These are phyloP conservation scores for Agrilus planipennis DNA, from an alignment of 1,140 invertebrate genomes.

Conservation along the genomic window DNA sequence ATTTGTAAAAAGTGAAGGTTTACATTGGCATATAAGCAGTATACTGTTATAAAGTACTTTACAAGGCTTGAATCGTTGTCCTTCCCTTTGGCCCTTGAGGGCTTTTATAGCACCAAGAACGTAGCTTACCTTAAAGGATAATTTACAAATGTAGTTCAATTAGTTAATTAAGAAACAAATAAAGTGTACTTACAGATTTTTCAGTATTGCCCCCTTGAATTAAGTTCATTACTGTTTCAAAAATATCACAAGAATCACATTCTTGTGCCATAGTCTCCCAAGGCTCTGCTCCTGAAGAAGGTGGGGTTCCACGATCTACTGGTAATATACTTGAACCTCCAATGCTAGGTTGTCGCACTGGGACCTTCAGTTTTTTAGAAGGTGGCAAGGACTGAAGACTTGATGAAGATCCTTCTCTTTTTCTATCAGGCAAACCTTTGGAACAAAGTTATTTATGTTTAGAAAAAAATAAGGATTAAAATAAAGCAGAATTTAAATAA, in stretches of 20 bases:
- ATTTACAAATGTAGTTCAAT: slow-evolving; percentile 7
- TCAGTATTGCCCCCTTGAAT: slow-evolving; percentile 49
- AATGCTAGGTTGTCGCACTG: slow-evolving; percentile 22
- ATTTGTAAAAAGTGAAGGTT: slow-evolving; percentile 64
- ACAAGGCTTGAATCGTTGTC: slow-evolving; percentile 62
- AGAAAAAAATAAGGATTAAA: background rate
- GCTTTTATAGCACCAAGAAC: slow-evolving; percentile 50
- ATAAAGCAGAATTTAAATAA: no score
- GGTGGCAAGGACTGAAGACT: slow-evolving; percentile 33
- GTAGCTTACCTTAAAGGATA: slow-evolving; percentile 31
- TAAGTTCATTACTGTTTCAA: slow-evolving; percentile 44
- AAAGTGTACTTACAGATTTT: slow-evolving; percentile 41
- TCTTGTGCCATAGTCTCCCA: slow-evolving; percentile 47
- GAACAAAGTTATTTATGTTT: slow-evolving; percentile 2
- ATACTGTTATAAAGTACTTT: slow-evolving; percentile 62
- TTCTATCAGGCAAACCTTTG: slow-evolving; percentile 14
- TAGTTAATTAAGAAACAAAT: slow-evolving; percentile 8
- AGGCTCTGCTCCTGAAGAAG: slow-evolving; percentile 32
- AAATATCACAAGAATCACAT: slow-evolving; percentile 46
- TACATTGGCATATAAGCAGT: slow-evolving; percentile 69
- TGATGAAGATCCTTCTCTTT: slow-evolving; percentile 24
- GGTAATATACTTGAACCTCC: slow-evolving; percentile 26
- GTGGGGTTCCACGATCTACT: slow-evolving; percentile 12
- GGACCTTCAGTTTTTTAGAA: slow-evolving; percentile 40
- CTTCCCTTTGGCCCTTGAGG: slow-evolving; percentile 50